Evolutionary conservation across 2,113 vertebrate species (phyloP).

Genomic region (Python bivittatus): DNA sequence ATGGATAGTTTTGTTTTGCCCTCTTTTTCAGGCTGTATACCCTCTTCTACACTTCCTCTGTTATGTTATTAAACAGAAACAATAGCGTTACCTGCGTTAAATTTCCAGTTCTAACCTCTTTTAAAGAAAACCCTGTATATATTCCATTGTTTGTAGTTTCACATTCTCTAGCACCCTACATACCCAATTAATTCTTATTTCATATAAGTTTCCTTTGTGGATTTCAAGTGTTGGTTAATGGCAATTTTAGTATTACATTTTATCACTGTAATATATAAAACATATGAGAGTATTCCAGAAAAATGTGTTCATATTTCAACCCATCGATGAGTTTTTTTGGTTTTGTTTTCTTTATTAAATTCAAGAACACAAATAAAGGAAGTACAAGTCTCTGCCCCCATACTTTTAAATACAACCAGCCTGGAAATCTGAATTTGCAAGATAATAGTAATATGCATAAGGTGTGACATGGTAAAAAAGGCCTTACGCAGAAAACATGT

Average conservation of each 20-base stretch:
- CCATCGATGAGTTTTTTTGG: too few relatives aligned
- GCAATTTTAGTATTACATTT: not conserved
- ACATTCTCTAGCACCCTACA: too few relatives aligned
- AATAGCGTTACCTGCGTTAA: not conserved
- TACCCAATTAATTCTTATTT: not conserved
- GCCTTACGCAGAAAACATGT: not conserved
- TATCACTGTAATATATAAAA: not conserved
- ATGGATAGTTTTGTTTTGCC: not conserved
- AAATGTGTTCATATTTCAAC: not conserved
- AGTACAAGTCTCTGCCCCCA: too few relatives aligned
- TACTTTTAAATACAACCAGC: too few relatives aligned
- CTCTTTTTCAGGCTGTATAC: too few relatives aligned
- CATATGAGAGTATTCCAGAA: too few relatives aligned
- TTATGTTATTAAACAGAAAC: not conserved
- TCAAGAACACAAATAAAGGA: too few relatives aligned
- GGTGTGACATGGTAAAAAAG: too few relatives aligned
- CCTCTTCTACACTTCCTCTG: not conserved
- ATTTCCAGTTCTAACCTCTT: not conserved
- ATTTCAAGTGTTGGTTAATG: not conserved
- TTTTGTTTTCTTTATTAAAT: too few relatives aligned
- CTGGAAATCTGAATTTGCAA: too few relatives aligned
- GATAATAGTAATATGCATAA: too few relatives aligned
- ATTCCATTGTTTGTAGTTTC: not conserved
- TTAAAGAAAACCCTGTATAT: not conserved
- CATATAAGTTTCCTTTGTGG: not conserved